Evolutionary conservation across 2,797 vertebrate genomes (phyloP).

Genomic region (Myotis pilosus): DNA sequence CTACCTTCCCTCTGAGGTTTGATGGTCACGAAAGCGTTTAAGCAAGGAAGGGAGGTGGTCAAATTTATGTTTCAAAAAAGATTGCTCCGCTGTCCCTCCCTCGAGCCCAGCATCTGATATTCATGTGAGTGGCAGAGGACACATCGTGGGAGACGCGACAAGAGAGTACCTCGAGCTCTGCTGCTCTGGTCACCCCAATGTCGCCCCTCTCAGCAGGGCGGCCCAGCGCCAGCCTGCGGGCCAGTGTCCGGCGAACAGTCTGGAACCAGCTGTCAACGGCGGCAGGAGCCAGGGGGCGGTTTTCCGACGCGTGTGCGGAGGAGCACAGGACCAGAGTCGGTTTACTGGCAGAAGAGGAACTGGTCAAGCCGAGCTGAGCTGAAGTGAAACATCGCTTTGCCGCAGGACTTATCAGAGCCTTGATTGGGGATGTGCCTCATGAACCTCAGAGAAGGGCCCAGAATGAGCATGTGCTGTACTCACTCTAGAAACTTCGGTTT

Average conservation of each 20-base stretch:
- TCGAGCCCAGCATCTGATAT: neutral
- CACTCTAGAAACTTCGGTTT: neutral
- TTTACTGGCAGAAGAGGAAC: neutral
- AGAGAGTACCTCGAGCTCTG: neutral
- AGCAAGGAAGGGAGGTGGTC: neutral
- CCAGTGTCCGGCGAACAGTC: neutral
- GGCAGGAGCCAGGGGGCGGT: neutral
- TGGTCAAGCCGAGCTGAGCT: neutral
- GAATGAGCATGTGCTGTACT: neutral
- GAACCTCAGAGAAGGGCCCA: neutral
- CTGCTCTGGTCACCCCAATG: neutral
- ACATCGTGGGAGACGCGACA: neutral
- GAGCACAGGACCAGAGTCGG: neutral
- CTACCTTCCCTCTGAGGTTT: too few relatives aligned
- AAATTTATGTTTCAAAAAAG: neutral
- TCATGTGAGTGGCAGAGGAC: neutral
- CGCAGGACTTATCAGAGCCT: neutral
- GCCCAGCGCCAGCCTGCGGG: neutral
- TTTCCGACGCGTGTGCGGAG: accelerated
- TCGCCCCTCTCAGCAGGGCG: neutral
- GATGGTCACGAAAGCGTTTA: neutral
- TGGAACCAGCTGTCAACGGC: neutral
- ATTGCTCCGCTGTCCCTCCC: accelerated
- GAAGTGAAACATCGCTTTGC: neutral
- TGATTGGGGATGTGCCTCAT: neutral